These are phyloP conservation scores for Drosophila mauritiana DNA, from an alignment of 1,140 invertebrate genomes.

Conservation along the genomic window DNA sequence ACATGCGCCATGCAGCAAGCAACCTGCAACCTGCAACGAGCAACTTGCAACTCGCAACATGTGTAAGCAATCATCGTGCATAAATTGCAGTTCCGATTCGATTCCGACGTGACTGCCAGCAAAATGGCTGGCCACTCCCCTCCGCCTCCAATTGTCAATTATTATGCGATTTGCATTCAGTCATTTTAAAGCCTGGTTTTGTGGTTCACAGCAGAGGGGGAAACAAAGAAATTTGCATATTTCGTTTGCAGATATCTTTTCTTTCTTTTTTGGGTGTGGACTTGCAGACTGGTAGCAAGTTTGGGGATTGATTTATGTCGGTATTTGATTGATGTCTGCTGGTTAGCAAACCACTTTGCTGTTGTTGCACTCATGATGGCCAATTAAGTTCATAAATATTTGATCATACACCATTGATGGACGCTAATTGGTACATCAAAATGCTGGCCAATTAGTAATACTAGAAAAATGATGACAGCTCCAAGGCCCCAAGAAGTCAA, in stretches of 20 bases:
- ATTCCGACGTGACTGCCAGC: slow-evolving; percentile 48
- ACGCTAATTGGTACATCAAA: slow-evolving; percentile 53
- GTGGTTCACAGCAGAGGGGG: neutral
- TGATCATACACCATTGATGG: slow-evolving; percentile 32
- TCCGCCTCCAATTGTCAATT: slow-evolving; percentile 54
- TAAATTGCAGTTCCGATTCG: slow-evolving; percentile 50
- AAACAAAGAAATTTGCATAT: slow-evolving; percentile 52
- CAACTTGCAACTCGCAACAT: slow-evolving; percentile 29
- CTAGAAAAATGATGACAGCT: slow-evolving; percentile 26
- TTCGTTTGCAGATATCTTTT: slow-evolving; percentile 6
- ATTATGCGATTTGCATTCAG: slow-evolving; percentile 65
- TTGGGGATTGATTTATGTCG: slow-evolving; percentile 56
- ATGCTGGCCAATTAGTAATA: slow-evolving; percentile 49
- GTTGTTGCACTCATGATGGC: slow-evolving; percentile 18
- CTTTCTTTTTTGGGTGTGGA: slow-evolving; percentile 21
- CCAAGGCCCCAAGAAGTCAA: slow-evolving; percentile 12
- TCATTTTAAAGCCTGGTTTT: slow-evolving; percentile 63
- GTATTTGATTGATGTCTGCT: slow-evolving; percentile 60
- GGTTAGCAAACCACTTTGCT: slow-evolving; percentile 25
- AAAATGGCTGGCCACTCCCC: slow-evolving; percentile 30
- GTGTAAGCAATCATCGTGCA: slow-evolving; percentile 49
- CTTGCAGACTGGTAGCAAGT: slow-evolving; percentile 29
- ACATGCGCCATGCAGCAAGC: neutral
- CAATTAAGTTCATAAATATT: slow-evolving; percentile 69
- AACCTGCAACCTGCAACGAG: slow-evolving; percentile 2